A percentile compares a stretch with the other conserved stretches of the same genome.
These are phyloP conservation scores for Seladonia tumulorum DNA, from an alignment of 2,888 invertebrate genomes.

Conservation along the genomic window DNA sequence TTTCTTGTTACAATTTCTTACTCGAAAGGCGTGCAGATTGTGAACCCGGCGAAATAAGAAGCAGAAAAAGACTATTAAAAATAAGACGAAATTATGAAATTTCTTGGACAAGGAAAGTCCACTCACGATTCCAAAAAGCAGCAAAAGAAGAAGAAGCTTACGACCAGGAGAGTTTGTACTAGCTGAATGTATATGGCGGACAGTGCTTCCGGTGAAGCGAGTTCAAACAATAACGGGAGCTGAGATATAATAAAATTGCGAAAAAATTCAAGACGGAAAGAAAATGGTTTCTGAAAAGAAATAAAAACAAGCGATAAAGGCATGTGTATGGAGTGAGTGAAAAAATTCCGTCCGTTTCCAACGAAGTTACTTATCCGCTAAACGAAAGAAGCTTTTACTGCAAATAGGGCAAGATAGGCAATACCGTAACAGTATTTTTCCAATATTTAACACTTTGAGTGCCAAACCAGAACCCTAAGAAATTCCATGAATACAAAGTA, in stretches of 20 bases:
- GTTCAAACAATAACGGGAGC: not conserved
- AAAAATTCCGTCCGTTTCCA: too few relatives aligned
- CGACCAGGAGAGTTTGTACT: not conserved
- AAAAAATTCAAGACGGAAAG: not conserved
- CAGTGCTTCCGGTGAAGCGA: not conserved
- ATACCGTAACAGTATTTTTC: too few relatives aligned
- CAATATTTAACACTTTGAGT: too few relatives aligned
- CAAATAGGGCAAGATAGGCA: too few relatives aligned
- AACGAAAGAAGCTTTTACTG: too few relatives aligned
- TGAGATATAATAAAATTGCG: not conserved
- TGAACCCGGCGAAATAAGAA: not conserved
- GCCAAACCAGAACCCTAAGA: too few relatives aligned
- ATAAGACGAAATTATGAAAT: not conserved
- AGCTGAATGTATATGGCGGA: not conserved
- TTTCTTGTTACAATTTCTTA: slow-evolving; percentile 5
- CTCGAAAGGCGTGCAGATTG: slow-evolving; percentile 8
- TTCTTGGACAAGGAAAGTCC: not conserved
- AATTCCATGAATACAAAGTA: too few relatives aligned
- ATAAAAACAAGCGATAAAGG: not conserved
- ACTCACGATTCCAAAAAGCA: slow-evolving; percentile 14
- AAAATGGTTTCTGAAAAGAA: not conserved
- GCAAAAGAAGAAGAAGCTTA: not conserved
- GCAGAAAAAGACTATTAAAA: slow-evolving; percentile 24
- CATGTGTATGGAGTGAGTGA: too few relatives aligned
- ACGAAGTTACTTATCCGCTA: too few relatives aligned